Evolutionary conservation across 2,888 invertebrate species (phyloP), one percentile per base, ranked within the genome.

Genomic region (Euzetes globulus): DNA sequence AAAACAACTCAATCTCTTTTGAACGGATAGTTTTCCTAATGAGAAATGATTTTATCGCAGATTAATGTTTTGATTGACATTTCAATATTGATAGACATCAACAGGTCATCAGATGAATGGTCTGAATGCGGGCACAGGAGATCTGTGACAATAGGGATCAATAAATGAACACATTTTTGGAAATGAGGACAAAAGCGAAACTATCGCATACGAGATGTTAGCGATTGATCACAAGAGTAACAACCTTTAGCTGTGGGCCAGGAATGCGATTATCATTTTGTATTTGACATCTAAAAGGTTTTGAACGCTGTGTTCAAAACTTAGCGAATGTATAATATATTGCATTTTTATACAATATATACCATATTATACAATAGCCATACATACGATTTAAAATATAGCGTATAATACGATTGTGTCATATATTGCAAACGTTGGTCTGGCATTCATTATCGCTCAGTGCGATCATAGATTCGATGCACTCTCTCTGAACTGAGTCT

Each of bases 81-180:
- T 27, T 65, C n/a, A 65, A n/a, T n/a, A 37, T 65, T 27, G 60
- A 19, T 19, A 60, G 60, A n/a, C 17, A 65, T 15, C 63, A 65
- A 65, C 63, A 65, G 63, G 63, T 65, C 63, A 65, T 65, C 63
- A 65, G 63, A 65, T 37, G 9, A 37, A 19, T 13, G 19, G 19
- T n/a, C 6, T 52, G n/a, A 52, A 52, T 52, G 52, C n/a, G 19
- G 63, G 33, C 63, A 29, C 63, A 65, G 63, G 37, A 29, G 33
- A 60, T 65, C 19, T 37, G 19, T 9, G 63, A 65, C 37, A 65
- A 65, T 65, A 37, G 63, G 37, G 37, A 65, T 65, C 37, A 65
- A 65, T 70, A 70, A n/a, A 19, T 47, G 70, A 70, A 70, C 70
- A 70, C 45, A 45, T 45, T 70, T 70, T 45, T 70, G 70, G 27